These are phyloP conservation scores for Nymphalis urticae DNA, from an alignment of 2,888 invertebrate species.

Conservation along the genomic window DNA sequence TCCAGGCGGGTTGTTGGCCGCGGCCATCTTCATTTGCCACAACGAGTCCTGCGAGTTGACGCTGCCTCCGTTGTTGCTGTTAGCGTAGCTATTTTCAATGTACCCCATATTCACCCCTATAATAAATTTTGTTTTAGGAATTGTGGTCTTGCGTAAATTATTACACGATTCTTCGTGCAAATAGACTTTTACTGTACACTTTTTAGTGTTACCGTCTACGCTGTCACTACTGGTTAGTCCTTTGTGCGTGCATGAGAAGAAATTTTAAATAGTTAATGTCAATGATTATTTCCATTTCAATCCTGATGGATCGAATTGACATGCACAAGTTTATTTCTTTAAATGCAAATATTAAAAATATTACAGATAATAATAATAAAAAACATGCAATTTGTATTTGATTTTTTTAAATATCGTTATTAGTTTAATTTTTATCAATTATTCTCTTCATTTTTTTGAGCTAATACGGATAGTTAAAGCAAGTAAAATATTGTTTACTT, in stretches of 20 bases:
- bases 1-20: conserved; percentile 86
- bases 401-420: no score
- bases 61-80: conserved; percentile 96
- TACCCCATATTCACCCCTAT: conserved; percentile 93
- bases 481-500: conserved; percentile 65
- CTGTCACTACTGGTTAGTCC: conserved; percentile 56
- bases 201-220: conserved; percentile 55
- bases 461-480: not conserved
- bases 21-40: conserved; percentile 96
- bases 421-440: no score
- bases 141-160: conserved; percentile 15
- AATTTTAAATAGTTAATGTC: conserved; percentile 25
- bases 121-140: conserved; percentile 29
- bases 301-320: not conserved
- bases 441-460: no score
- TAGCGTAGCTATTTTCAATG: conserved; percentile 95
- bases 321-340: not conserved
- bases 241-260: conserved; percentile 42
- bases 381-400: no score
- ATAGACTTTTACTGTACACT: conserved; percentile 36
- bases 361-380: no score
- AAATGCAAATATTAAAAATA: no score
- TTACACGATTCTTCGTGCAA: conserved; percentile 38
- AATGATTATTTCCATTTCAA: not conserved
- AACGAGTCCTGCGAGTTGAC: conserved; percentile 96